These are phyloP conservation scores for Xenops minutus DNA, from an alignment of 2,797 vertebrate genomes.

Conservation along the genomic window DNA sequence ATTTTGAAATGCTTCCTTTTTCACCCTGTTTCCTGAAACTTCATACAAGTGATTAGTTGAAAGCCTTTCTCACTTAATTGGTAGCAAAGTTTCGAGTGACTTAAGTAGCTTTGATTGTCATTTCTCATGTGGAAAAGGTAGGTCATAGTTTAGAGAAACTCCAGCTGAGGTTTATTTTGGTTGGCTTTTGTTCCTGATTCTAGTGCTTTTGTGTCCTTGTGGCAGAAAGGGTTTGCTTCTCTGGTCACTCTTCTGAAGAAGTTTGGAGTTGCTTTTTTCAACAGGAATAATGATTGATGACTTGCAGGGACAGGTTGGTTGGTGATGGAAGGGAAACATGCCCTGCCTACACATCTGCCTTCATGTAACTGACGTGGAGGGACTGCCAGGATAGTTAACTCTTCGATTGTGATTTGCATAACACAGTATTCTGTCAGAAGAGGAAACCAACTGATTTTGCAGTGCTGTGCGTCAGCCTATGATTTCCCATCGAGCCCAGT, in stretches of 20 bases:
- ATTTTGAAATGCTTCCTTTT: not conserved
- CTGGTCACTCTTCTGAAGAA: not conserved
- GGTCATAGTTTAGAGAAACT: not conserved
- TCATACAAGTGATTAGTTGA: not conserved
- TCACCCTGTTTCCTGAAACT: not conserved
- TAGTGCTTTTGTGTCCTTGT: not conserved
- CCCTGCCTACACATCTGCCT: not conserved
- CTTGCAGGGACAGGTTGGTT: not conserved
- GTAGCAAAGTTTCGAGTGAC: not conserved
- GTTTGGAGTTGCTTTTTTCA: not conserved
- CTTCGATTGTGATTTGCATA: not conserved
- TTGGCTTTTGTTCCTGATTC: not conserved
- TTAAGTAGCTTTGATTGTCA: not conserved
- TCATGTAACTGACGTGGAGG: not conserved
- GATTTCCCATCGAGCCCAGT: not conserved
- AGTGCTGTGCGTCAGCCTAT: not conserved
- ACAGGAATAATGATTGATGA: no score
- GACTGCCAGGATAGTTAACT: not conserved
- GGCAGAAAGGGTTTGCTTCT: not conserved
- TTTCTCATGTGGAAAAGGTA: not conserved
- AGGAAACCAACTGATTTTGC: not conserved
- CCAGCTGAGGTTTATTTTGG: not conserved
- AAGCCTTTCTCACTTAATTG: not conserved
- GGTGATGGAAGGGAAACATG: not conserved
- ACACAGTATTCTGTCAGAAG: not conserved